phyloP scores from a whole-genome alignment of 1,140 invertebrate species.

The Drosophila insularis region DNA sequence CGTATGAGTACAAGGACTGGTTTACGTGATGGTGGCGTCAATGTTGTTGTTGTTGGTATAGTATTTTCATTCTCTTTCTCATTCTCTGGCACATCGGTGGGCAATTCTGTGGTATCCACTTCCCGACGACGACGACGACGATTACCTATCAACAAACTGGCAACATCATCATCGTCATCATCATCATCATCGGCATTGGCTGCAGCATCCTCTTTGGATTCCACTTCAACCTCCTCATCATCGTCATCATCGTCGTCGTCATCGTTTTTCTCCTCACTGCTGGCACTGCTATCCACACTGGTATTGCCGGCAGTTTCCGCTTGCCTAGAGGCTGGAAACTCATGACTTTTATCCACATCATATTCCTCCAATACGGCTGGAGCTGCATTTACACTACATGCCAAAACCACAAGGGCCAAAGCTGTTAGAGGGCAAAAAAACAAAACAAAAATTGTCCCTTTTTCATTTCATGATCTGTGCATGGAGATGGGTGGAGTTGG shows the following conservation, averaged over 20 bases:
- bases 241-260: constrained; percentile 25
- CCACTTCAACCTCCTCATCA: constrained; percentile 34
- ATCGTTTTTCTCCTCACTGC: constrained; percentile 33
- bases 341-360: constrained; percentile 20
- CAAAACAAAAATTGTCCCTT: not conserved
- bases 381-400: constrained; percentile 44
- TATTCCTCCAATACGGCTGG: constrained; percentile 28
- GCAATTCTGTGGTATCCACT: constrained; percentile 33
- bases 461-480: no score
- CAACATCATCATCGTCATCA: constrained; percentile 42
- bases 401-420: constrained; percentile 49
- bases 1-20: constrained; percentile 75
- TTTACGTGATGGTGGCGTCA: constrained; percentile 50
- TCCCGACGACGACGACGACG: constrained; percentile 44
- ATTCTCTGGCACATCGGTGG: constrained; percentile 38
- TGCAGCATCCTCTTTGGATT: constrained; percentile 48
- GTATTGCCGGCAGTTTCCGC: constrained; percentile 32
- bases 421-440: constrained; percentile 19
- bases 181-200: constrained; percentile 37
- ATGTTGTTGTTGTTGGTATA: constrained; percentile 18
- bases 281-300: constrained; percentile 53
- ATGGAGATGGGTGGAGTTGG: not conserved
- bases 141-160: constrained; percentile 28
- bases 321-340: constrained; percentile 30
- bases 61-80: constrained; percentile 39